Base-by-base conservation (phyloP, 2,113 vertebrate genomes). In the Smithornis capensis region DNA sequence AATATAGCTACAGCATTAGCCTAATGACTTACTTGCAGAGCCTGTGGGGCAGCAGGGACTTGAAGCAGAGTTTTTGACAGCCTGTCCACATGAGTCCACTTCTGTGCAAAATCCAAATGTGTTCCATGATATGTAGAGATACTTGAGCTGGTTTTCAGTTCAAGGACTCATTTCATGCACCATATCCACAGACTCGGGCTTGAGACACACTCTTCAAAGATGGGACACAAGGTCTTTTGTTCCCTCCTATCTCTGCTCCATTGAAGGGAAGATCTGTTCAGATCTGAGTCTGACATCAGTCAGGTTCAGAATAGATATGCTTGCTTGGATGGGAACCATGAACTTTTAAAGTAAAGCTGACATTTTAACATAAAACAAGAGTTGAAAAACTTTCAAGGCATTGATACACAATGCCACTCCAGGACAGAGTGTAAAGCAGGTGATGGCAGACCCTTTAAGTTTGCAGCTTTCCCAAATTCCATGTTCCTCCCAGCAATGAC, bases 141-240 rank as follows among this genome's bases (percentile, higher is more conserved):
- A 50, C 4, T 11, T 79, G 35, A 47, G 28, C 3, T 81, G 18
- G n/a, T 77, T 89, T 83, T 84, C 0, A 1, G 2, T 62, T 83
- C 59, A 79, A 64, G 45, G 14, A 10, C 9, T 60, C 17, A 57
- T 80, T 83, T 90, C 31, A 57, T 52, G 22, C 15, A 80, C 22
- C 3, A 1, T 19, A 76, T 28, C 18, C 57, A 71, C 18, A 91
- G 24, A 28, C 27, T 75, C 1, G 11, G 14, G 28, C n/a, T 52
- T 83, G 64, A 17, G 10, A 85, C 15, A n/a, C 7, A 2, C 9
- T 64, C 18, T 82, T n/a, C 44, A 84, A 82, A 92, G 35, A 7
- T 3, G 1, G 10, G 6, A 62, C 31, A 31, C 7, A 28, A 37
- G 1, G 0, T 5, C 33, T 68, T 78, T 53, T 60, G 6, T 71